These are phyloP conservation scores for Ectemnius lituratus DNA, from an alignment of 2,888 invertebrate species.

Conservation along the genomic window DNA sequence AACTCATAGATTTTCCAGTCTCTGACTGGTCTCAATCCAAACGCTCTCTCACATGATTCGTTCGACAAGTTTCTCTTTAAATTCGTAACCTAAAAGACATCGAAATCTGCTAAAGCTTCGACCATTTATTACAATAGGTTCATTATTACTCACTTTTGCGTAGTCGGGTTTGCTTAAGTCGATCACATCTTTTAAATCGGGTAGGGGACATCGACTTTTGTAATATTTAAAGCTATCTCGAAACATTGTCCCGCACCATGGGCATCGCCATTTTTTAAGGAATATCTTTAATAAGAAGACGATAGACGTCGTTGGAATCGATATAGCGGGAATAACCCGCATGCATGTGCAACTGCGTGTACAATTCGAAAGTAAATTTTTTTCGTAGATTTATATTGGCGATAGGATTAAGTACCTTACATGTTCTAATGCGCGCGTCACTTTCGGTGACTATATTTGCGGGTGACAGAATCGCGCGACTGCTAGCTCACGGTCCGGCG, in stretches of 20 bases:
- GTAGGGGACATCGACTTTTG: constrained; percentile 84
- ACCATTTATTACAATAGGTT: constrained; percentile 2
- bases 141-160: constrained; percentile 56
- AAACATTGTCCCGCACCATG: constrained; percentile 79
- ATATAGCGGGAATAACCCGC: neutral
- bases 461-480: constrained; percentile 24
- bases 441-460: constrained; percentile 28
- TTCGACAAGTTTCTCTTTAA: constrained; percentile 42
- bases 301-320: constrained; percentile 20
- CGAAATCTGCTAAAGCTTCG: neutral
- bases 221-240: constrained; percentile 89
- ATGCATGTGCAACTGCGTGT: neutral
- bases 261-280: constrained; percentile 55
- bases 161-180: constrained; percentile 77
- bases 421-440: constrained; percentile 44
- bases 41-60: constrained; percentile 48
- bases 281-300: neutral
- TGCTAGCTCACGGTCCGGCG: constrained; percentile 4
- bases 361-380: constrained; percentile 49
- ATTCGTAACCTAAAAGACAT: constrained; percentile 72
- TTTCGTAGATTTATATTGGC: constrained; percentile 27
- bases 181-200: constrained; percentile 83
- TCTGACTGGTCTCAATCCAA: constrained; percentile 78
- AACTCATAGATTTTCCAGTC: constrained; percentile 84
- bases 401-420: constrained; percentile 35